Conservation (phyloP, 2,797 vertebrate genomes). For the Ptychobarbus kaznakovi region DNA sequence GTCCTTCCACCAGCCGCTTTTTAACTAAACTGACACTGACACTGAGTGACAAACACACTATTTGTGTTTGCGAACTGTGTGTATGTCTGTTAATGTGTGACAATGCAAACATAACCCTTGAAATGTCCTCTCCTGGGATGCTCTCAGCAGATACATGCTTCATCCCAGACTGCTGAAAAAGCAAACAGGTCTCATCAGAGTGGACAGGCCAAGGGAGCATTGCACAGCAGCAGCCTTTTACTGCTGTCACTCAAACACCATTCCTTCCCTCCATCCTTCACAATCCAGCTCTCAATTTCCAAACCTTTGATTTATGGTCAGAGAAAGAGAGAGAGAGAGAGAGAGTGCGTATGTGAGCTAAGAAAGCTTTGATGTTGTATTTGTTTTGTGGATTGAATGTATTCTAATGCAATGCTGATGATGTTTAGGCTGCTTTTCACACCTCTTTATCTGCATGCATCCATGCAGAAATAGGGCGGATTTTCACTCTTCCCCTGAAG, state of each 20-base stretch:
- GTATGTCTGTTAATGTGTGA: slow-evolving; percentile 45
- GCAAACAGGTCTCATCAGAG: slow-evolving; percentile 45
- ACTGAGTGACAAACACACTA: slow-evolving; percentile 31
- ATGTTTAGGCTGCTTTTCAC: slow-evolving; percentile 33
- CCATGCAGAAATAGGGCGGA: slow-evolving; percentile 7
- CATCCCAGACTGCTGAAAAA: slow-evolving; percentile 36
- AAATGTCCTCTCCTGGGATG: slow-evolving; percentile 35
- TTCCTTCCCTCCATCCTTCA: neutral
- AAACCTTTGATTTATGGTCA: slow-evolving; percentile 39
- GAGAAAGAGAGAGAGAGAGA: neutral
- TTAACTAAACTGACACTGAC: slow-evolving; percentile 35
- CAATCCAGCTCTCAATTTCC: neutral
- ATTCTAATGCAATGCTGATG: slow-evolving; percentile 31
- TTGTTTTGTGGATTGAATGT: slow-evolving; percentile 22
- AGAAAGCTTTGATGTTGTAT: slow-evolving; percentile 52
- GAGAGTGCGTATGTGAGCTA: slow-evolving; percentile 11
- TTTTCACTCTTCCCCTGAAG: neutral
- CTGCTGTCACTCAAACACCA: slow-evolving; percentile 38
- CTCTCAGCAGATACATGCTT: slow-evolving; percentile 21
- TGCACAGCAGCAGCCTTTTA: slow-evolving; percentile 36
- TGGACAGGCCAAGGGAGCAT: slow-evolving; percentile 19
- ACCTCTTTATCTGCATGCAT: slow-evolving; percentile 10
- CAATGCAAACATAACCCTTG: slow-evolving; percentile 39
- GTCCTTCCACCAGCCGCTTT: slow-evolving; percentile 14
- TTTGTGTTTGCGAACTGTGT: slow-evolving; percentile 24